Percentiles rank a stretch among this genome's conserved stretches.
Conservation (phyloP, 2,888 invertebrate genomes). For the Cheilosia soror region DNA sequence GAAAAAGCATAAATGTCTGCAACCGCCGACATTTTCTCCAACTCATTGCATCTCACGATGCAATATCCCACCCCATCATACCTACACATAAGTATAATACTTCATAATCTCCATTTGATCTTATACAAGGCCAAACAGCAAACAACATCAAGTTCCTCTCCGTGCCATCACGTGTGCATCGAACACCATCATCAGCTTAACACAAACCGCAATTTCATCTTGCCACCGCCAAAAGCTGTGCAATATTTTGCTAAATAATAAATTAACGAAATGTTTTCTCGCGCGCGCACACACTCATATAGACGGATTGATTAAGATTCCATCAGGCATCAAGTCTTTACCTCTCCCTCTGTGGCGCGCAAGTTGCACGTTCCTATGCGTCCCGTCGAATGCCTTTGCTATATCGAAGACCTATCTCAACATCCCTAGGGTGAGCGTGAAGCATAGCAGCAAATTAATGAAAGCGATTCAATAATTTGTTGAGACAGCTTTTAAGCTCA, state of each 20-base stretch:
- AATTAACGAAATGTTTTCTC: conserved; percentile 71
- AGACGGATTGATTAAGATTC: conserved; percentile 73
- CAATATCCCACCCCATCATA: not conserved
- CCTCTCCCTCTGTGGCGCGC: not conserved
- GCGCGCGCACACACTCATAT: conserved; percentile 60
- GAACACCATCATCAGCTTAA: conserved; percentile 44
- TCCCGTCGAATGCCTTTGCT: conserved; percentile 52
- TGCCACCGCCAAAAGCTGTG: conserved; percentile 36
- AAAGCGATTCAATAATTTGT: conserved; percentile 76
- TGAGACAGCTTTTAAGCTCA: conserved; percentile 76
- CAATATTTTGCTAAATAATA: conserved; percentile 74
- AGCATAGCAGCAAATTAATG: conserved; percentile 72
- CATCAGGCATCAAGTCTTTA: conserved; percentile 66
- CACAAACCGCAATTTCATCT: conserved; percentile 2
- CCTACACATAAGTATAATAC: not conserved
- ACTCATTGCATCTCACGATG: not conserved
- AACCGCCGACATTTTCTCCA: not conserved
- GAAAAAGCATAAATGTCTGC: conserved; percentile 7
- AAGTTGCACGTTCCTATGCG: conserved; percentile 66
- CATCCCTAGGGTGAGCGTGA: conserved; percentile 64
- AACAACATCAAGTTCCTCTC: conserved; percentile 52
- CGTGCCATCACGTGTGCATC: conserved; percentile 19
- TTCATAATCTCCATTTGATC: conserved; percentile 55
- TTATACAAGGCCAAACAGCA: conserved; percentile 63
- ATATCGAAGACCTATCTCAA: conserved; percentile 69